phyloP scores from a whole-genome alignment of 2,888 invertebrate species.

The Aphidius colemani region DNA sequence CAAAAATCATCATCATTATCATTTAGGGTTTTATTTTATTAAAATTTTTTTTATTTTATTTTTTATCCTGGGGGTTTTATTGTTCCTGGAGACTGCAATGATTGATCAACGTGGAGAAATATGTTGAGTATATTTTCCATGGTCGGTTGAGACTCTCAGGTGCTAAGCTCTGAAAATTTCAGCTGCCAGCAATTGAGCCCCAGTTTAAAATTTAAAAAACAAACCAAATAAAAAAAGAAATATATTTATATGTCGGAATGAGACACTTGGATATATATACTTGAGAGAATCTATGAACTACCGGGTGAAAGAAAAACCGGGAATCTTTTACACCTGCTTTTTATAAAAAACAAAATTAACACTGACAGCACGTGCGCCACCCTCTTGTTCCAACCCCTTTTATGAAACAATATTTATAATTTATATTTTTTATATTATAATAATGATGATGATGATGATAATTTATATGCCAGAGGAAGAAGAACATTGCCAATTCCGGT shows the following conservation, averaged over 20 bases:
- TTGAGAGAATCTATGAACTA: slow-evolving; percentile 45
- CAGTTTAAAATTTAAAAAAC: slow-evolving; percentile 10
- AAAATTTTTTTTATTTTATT: too few species aligned
- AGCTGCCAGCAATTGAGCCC: slow-evolving; percentile 43
- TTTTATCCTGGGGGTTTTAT: too few species aligned
- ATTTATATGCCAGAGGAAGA: not conserved
- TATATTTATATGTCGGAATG: too few species aligned
- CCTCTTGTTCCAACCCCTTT: slow-evolving; percentile 22
- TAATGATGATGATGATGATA: too few species aligned
- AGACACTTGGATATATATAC: slow-evolving; percentile 26
- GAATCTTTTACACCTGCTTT: slow-evolving; percentile 50
- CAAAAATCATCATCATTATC: too few species aligned
- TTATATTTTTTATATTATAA: too few species aligned
- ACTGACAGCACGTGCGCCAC: slow-evolving; percentile 26
- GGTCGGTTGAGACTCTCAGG: slow-evolving; percentile 5
- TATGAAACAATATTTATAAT: too few species aligned
- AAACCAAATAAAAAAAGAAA: not conserved
- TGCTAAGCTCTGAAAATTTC: slow-evolving; percentile 31
- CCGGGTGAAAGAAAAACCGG: slow-evolving; percentile 45
- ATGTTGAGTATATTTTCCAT: slow-evolving; percentile 27
- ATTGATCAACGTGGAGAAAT: too few species aligned
- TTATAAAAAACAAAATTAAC: slow-evolving; percentile 29
- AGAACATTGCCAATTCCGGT: slow-evolving; percentile 22
- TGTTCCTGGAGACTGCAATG: too few species aligned
- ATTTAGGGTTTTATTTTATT: too few species aligned